Evolutionary conservation across 2,888 invertebrate genomes (phyloP), one percentile per base, ranked within the genome.

Genomic region (Leptogaster cylindrica): DNA sequence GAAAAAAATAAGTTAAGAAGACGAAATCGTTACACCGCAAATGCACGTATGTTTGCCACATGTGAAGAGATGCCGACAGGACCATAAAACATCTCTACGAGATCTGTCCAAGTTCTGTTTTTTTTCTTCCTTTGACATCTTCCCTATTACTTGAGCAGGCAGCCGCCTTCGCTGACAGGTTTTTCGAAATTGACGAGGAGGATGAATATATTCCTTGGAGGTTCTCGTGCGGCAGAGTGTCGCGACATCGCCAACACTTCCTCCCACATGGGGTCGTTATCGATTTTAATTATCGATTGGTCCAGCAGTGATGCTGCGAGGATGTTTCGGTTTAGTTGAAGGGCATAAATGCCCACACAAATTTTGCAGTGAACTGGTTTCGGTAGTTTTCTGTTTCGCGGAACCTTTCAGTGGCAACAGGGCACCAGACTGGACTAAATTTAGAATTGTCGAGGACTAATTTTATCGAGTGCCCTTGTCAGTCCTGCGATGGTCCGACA

Each of bases 1-100:
- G 36, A 16, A 14, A 20, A 33, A 33, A 55, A 55, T n/a, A 18
- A 46, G 25, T 25, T 46, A 25, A 58, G 41, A 41, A 14, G 27
- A 12, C 23, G 61, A 28, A 36, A 14, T 25, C 28, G 61, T 61
- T 27, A 44, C 27, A 44, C 61, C 61, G 46, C 46, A 48, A 28
- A 46, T 23, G 48, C 48, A 48, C 31, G 46, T 31, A 64, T 64
- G 64, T 64, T 48, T 33, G 20, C 46, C 64, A 64, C 48, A 64
- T 64, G 64, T 64, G 46, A 44, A 64, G 23, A 46, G 23, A 64
- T 64, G 64, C 31, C 33, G 44, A 48, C 41, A 48, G 41, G 48
- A 44, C 31, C 64, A 48, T 48, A 48, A 61, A 61, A 61, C 44
- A 27, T 25, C 58, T 61, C 14, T 25, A 14, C 41, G 33, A 55